Evolutionary conservation across 2,797 vertebrate genomes (phyloP).

Genomic region (Distichodus sexfasciatus): DNA sequence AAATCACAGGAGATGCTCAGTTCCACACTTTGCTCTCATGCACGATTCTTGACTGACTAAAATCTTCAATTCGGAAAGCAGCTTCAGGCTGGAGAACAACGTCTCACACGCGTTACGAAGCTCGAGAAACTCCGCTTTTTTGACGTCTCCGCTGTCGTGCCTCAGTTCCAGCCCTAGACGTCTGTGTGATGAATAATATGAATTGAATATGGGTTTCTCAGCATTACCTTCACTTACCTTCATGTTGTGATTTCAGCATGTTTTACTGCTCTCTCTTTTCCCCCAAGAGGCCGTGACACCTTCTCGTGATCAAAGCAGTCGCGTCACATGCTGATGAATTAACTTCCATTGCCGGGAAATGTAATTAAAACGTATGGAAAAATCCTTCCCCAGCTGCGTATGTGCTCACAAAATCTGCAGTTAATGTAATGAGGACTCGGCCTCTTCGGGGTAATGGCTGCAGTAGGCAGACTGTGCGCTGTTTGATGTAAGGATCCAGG

Average conservation of each 20-base stretch:
- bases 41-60: neutral
- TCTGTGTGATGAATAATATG: neutral
- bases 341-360: too few species aligned
- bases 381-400: neutral
- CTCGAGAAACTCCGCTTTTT: neutral
- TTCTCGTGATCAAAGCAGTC: too few species aligned
- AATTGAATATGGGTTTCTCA: neutral
- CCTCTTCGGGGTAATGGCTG: slow-evolving; percentile 67
- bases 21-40: neutral
- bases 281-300: too few species aligned
- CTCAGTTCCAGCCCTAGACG: too few species aligned
- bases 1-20: neutral
- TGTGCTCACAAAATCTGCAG: neutral
- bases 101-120: neutral
- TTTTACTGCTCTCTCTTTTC: too few species aligned
- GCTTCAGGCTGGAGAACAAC: neutral
- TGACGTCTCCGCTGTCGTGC: neutral
- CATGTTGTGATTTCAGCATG: too few species aligned
- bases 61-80: neutral
- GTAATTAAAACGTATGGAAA: neutral
- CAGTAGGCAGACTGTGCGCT: slow-evolving; percentile 59
- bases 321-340: too few species aligned
- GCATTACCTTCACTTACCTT: neutral
- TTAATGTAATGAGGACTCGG: slow-evolving; percentile 33
- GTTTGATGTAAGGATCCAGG: slow-evolving; percentile 71